Conservation (phyloP, 2,797 vertebrate genomes). For the Heliangelus exortis region DNA sequence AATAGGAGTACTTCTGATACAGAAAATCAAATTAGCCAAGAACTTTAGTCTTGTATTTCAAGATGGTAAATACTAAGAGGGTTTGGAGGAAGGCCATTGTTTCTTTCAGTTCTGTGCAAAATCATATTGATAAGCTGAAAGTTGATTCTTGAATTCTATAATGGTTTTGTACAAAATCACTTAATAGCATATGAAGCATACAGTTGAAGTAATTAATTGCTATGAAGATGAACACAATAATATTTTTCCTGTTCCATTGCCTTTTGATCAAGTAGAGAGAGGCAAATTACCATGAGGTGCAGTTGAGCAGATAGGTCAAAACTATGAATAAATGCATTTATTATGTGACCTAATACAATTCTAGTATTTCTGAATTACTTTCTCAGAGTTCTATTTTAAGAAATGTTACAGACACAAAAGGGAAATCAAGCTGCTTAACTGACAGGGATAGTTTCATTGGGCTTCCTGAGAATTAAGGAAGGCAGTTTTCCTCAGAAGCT, state of each 20-base stretch:
- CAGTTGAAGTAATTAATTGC: neutral
- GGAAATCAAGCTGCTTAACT: neutral
- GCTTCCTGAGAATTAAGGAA: neutral
- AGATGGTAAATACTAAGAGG: neutral
- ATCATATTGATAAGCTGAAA: neutral
- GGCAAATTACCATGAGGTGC: neutral
- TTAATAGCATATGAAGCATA: neutral
- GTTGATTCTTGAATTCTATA: neutral
- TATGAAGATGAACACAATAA: neutral
- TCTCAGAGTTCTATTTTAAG: neutral
- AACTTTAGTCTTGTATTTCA: neutral
- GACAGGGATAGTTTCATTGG: neutral
- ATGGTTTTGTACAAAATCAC: neutral
- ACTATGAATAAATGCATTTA: slow-evolving; percentile 51
- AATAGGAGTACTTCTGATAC: neutral
- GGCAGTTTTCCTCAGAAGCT: neutral
- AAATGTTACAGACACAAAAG: neutral
- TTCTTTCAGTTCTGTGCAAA: neutral
- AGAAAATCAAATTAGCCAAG: neutral
- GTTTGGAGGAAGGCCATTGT: neutral
- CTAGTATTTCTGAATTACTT: slow-evolving; percentile 10
- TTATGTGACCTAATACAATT: neutral
- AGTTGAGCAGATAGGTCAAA: slow-evolving; percentile 26
- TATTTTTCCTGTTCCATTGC: neutral
- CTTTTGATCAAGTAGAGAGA: neutral